Percentiles rank a stretch among this genome's conserved stretches.
Evolutionary conservation across 2,113 vertebrate species (phyloP).

Genomic region (Ginglymostoma cirratum): DNA sequence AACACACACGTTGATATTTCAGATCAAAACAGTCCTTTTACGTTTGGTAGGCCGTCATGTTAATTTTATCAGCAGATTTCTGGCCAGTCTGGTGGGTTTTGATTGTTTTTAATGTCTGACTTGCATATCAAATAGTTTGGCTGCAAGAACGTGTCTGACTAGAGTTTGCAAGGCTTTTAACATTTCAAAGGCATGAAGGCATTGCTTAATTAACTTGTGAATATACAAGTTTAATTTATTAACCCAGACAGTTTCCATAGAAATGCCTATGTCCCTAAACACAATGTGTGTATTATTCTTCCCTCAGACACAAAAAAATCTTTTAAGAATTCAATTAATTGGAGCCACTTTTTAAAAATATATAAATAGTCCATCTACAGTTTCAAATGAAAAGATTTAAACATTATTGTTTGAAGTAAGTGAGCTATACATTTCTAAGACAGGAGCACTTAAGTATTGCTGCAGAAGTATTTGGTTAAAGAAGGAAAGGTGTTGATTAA

Average conservation of each 20-base stretch:
- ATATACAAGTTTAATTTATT: neutral
- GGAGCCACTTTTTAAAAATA: neutral
- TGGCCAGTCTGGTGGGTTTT: neutral
- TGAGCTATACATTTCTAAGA: neutral
- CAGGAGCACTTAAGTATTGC: neutral
- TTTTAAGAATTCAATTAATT: neutral
- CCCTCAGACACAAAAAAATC: neutral
- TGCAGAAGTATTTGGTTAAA: neutral
- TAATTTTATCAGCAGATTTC: neutral
- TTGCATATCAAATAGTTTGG: constrained; percentile 26
- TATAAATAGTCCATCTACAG: neutral
- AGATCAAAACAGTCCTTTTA: neutral
- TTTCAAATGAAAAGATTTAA: neutral
- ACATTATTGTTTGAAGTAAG: neutral
- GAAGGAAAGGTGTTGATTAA: neutral
- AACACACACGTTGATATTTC: neutral
- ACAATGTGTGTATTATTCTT: neutral
- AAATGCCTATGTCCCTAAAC: neutral
- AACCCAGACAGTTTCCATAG: neutral
- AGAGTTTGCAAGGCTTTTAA: neutral
- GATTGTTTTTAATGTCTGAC: constrained; percentile 11
- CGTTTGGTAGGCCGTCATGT: neutral
- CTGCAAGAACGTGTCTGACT: constrained; percentile 5
- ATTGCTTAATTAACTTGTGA: constrained; percentile 28
- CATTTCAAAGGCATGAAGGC: constrained; percentile 27